These are phyloP conservation scores for Meloe dianella DNA, from an alignment of 2,888 invertebrate genomes.

Conservation along the genomic window DNA sequence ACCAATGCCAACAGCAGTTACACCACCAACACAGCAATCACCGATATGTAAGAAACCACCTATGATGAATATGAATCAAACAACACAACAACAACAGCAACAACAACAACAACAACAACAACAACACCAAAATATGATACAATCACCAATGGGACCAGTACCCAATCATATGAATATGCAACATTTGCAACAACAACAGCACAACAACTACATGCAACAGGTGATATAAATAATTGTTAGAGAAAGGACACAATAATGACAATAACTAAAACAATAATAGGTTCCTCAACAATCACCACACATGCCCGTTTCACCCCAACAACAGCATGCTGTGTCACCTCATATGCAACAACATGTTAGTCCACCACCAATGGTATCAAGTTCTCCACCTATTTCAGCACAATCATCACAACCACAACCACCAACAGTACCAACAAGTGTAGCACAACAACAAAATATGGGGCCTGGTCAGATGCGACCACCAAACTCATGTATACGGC, in stretches of 20 bases:
- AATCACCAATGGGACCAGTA: slow-evolving; percentile 57
- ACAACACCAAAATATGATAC: slow-evolving; percentile 60
- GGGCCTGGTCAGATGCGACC: slow-evolving; percentile 53
- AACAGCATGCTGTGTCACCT: slow-evolving; percentile 53
- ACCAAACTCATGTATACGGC: slow-evolving; percentile 76
- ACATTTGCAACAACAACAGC: slow-evolving; percentile 58
- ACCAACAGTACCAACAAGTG: slow-evolving; percentile 59
- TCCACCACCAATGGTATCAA: slow-evolving; percentile 62
- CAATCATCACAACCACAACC: slow-evolving; percentile 49
- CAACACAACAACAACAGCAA: slow-evolving; percentile 43
- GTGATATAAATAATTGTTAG: slow-evolving; percentile 40
- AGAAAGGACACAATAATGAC: not conserved
- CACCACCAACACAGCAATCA: slow-evolving; percentile 53
- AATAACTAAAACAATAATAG: slow-evolving; percentile 29
- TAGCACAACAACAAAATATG: slow-evolving; percentile 61
- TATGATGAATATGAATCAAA: slow-evolving; percentile 57
- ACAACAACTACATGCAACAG: slow-evolving; percentile 61
- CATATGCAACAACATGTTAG: slow-evolving; percentile 60
- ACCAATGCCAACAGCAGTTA: slow-evolving; percentile 56
- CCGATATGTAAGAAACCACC: slow-evolving; percentile 60
- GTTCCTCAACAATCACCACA: slow-evolving; percentile 55
- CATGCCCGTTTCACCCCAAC: slow-evolving; percentile 54
- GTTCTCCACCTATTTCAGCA: slow-evolving; percentile 63
- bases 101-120: slow-evolving; percentile 50
- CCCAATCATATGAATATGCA: slow-evolving; percentile 57